phyloP scores from a whole-genome alignment of 2,888 invertebrate genomes.

The Drosophila neonasuta region DNA sequence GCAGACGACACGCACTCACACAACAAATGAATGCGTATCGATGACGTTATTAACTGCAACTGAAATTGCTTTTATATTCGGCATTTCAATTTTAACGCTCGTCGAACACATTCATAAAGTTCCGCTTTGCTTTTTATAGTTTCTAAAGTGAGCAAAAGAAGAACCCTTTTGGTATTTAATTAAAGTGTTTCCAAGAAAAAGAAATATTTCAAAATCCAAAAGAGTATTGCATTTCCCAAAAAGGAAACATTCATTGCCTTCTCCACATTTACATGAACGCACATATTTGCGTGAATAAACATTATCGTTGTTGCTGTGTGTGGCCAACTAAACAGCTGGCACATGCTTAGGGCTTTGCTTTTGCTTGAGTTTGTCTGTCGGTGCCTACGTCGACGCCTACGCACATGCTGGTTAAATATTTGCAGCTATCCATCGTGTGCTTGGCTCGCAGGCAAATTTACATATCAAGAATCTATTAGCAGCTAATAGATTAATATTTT shows the following conservation, averaged over 20 bases:
- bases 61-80: conserved; percentile 45
- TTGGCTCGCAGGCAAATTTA: conserved; percentile 62
- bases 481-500: conserved; percentile 74
- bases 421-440: conserved; percentile 44
- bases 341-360: conserved; percentile 13
- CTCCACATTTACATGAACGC: background rate
- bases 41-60: conserved; percentile 57
- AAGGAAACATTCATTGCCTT: background rate
- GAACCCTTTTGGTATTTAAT: background rate
- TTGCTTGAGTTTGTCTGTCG: background rate
- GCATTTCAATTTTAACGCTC: conserved; percentile 43
- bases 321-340: conserved; percentile 22
- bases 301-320: background rate
- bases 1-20: background rate
- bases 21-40: conserved; percentile 38
- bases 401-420: conserved; percentile 59
- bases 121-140: background rate
- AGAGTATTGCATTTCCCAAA: background rate
- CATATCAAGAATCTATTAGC: conserved; percentile 72
- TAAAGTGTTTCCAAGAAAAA: background rate
- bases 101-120: conserved; percentile 4
- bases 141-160: background rate
- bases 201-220: background rate
- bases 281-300: conserved; percentile 1
- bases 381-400: conserved; percentile 11